Base-by-base conservation (phyloP, 2,888 invertebrate species). In the Drosophila vallismaia region DNA sequence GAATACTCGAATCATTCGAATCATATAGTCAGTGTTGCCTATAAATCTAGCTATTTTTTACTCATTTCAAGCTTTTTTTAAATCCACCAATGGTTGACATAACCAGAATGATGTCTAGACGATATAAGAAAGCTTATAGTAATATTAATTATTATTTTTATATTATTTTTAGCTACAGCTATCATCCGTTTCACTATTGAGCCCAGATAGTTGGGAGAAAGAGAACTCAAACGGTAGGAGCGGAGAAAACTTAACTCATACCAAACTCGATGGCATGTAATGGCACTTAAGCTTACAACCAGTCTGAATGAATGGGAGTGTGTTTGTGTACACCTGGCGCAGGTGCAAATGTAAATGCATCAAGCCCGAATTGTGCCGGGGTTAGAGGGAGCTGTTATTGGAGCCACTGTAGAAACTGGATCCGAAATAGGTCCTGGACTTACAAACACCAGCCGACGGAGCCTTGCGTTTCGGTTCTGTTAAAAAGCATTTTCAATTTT, bases 201-300 rank as follows among this genome's bases (percentile, higher is more conserved):
- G 58, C 38, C 48, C 14, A 57, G 60, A 56, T 50, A 54, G 48
- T 44, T n/a, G 26, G n/a, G 19, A 28, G 46, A 40, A 31, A 40
- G 48, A 19, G 26, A 58, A 26, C 40, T 24, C 38, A 58, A 48
- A 40, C 40, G 66, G 56, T 52, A 52, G 49, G 58, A 51, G 45
- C 59, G 58, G 55, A 48, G 68, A 51, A 48, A 54, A 71, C 71
- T 63, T 42, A 66, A 69, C 68, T 72, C 80, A 83, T 73, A 74
- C 72, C 55, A 57, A 58, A 85, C 77, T 82, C 76, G 67, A 86
- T 84, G 77, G 86, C 83, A 86, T 86, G 85, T 86, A 79, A 84
- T 86, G 82, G 83, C 83, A 84, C 83, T 84, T 84, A 84, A 86
- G 83, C 85, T 86, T 81, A 84, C 83, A 84, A 84, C 75, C 77